phyloP scores from a whole-genome alignment of 2,797 vertebrate species.

The Amazona ochrocephala region DNA sequence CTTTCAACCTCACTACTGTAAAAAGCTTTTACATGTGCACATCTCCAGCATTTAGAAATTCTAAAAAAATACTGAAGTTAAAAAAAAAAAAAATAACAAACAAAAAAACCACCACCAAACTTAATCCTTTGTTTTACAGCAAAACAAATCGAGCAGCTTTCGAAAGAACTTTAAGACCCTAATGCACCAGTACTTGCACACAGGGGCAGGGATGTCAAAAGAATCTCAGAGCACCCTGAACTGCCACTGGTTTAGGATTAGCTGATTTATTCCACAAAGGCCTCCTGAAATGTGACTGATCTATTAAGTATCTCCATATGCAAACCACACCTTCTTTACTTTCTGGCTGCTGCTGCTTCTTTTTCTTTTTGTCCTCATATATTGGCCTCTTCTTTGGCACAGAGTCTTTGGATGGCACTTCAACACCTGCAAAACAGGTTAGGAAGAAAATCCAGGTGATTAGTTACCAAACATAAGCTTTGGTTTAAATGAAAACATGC shows the following conservation, averaged over 20 bases:
- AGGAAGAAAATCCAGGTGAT: neutral
- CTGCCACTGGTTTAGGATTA: neutral
- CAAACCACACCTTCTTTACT: constrained; percentile 86
- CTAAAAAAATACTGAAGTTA: neutral
- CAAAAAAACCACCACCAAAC: neutral
- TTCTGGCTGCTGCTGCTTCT: constrained; percentile 84
- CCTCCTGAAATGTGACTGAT: neutral
- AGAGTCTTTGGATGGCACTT: constrained; percentile 97
- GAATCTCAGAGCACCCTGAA: neutral
- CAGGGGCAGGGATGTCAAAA: neutral
- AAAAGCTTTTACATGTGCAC: neutral
- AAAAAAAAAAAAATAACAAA: neutral
- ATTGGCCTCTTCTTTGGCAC: constrained; percentile 96
- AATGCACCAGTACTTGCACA: neutral
- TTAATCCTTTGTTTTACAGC: neutral
- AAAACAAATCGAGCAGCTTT: neutral
- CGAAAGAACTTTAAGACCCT: neutral
- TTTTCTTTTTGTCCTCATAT: constrained; percentile 94
- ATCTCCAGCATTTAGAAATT: neutral
- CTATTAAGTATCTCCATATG: neutral
- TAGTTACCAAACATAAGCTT: neutral
- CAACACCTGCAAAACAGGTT: constrained; percentile 82
- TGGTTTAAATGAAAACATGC: neutral
- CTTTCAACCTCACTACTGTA: fast-evolving
- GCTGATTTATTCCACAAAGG: neutral